Base-by-base conservation (phyloP, 2,888 invertebrate genomes). In the Drosophila putrida region DNA sequence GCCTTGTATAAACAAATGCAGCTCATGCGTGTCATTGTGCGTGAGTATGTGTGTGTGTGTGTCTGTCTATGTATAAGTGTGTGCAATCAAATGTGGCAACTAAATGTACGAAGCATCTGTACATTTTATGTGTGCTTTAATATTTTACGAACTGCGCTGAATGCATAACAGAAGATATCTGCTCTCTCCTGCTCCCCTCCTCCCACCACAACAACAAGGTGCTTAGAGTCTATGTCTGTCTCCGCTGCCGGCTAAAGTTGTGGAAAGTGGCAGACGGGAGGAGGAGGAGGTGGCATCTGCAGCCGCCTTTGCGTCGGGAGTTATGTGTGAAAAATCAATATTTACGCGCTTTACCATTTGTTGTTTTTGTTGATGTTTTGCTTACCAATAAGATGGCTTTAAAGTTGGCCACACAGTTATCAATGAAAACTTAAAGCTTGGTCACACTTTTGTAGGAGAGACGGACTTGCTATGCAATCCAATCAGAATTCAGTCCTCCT, bases 281-380 rank as follows among this genome's bases (percentile, higher is more conserved):
- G 10, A 25, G 10, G 27, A n/a, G 46, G 10, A 25, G 10, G 27
- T 10, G 46, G 25, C n/a, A 9, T 13, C 39, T 44, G 39, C 63
- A 62, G 57, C 57, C 63, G 44, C 28, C 31, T 46, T 49, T 71
- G 74, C 53, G 49, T 54, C 33, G 55, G 78, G 78, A 73, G 70
- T 63, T 70, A 86, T 80, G 77, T 79, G 81, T 83, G 91, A 90
- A 90, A 90, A 90, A 90, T 90, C 91, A 91, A 91, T 90, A 91
- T 82, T 82, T 83, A 88, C 81, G 80, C 78, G 80, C 64, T 79
- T 54, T 44, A 38, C 41, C 33, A 27, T 41, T 74, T 55, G 39
- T 65, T 43, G 43, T 39, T 41, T 31, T 41, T 58, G 41, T 61
- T 64, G 38, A 54, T 64, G 43, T 60, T 77, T 55, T 63, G 44